phyloP scores from a whole-genome alignment of 1,140 invertebrate species.

The Paraescarpia echinospica region DNA sequence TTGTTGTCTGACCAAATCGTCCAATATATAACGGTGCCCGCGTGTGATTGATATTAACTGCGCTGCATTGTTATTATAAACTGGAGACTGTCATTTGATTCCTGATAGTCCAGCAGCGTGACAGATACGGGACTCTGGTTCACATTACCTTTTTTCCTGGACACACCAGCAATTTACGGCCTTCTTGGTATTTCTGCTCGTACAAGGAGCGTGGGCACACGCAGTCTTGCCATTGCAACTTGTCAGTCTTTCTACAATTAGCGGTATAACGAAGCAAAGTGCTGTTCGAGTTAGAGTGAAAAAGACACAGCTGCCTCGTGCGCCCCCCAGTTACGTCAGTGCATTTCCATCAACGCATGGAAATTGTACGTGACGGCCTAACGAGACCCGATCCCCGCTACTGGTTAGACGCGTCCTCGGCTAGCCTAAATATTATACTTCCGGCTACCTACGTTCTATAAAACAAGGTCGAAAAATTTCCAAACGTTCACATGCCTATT shows the following conservation, averaged over 20 bases:
- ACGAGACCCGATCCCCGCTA: neutral
- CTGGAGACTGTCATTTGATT: neutral
- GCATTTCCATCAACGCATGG: neutral
- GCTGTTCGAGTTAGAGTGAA: no score
- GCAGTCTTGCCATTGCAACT: no score
- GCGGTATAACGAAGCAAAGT: no score
- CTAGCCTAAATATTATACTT: neutral
- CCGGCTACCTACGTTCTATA: neutral
- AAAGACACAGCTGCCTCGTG: neutral
- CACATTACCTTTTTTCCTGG: neutral
- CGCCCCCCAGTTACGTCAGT: neutral
- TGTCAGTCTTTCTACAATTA: no score
- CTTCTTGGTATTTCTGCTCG: no score
- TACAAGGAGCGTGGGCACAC: no score
- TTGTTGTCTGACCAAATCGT: neutral
- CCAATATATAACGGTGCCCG: no score
- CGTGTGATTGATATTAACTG: neutral
- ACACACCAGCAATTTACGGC: neutral
- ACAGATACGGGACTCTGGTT: neutral
- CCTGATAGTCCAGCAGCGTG: neutral
- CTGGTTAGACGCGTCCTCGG: neutral
- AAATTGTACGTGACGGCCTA: neutral
- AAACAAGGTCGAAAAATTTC: neutral
- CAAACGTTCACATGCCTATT: neutral
- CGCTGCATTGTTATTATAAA: neutral